Base-by-base conservation (phyloP, 2,888 invertebrate genomes). In the Pollenia labialis region DNA sequence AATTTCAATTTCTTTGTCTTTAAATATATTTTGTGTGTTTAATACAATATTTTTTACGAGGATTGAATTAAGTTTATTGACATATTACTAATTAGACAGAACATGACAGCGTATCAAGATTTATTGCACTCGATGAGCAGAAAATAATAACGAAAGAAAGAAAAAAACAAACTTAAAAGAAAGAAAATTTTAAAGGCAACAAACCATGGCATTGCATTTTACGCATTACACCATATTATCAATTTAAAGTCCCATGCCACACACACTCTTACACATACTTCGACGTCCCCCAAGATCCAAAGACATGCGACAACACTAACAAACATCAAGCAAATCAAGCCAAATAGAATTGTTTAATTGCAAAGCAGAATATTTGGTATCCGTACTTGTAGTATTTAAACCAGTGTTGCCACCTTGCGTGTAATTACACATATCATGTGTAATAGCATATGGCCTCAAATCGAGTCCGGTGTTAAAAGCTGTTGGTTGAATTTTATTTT, bases 61-160 rank as follows among this genome's bases (percentile, higher is more conserved):
- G 58, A 87, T 87, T 87, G 76, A 81, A 71, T 90, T 90, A 91
- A 92, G 91, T 92, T 92, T 92, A 92, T 92, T 92, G 92, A 92
- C 92, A 91, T 91, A 92, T 91, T 91, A 91, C 92, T 92, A 92
- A 92, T 92, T 92, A 92, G 92, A 92, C 92, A 91, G 90, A 92
- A 92, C 92, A 92, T 92, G 92, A 92, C 92, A 92, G 91, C 90
- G 89, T 91, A 90, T 92, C 91, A 92, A 92, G 92, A 92, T 92
- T 92, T 92, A 92, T 92, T 88, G 91, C 90, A 89, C 89, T 77
- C 85, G 86, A 88, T 87, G 87, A 87, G 88, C 48, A 62, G 80
- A 81, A 81, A 66, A 66, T 42, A 72, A 42, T n/a, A 50, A 40
- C 1, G 46, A 46, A 7, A 64, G 40, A 75, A 54, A 7, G 72